Conservation (phyloP, 1,140 invertebrate genomes). For the Drosophila pectinifera region DNA sequence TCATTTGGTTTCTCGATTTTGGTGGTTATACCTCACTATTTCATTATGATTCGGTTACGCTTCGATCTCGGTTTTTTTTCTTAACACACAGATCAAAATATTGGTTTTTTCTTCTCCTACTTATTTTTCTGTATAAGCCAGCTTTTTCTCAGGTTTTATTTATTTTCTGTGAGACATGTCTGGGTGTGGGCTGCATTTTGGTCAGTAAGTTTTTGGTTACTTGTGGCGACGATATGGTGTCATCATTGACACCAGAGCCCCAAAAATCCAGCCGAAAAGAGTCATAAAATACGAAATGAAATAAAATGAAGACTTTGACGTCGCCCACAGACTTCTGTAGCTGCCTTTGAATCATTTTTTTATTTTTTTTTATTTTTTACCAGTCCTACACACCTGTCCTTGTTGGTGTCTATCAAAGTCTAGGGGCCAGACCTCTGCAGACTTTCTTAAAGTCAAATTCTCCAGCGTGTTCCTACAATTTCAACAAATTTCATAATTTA, state of each 20-base stretch:
- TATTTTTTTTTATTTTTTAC: constrained; percentile 9
- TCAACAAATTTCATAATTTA: constrained; percentile 15
- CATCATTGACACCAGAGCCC: constrained; percentile 73
- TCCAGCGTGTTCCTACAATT: background rate
- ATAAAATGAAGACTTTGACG: constrained; percentile 44
- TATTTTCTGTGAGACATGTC: constrained; percentile 3
- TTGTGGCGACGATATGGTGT: constrained; percentile 64
- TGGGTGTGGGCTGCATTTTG: constrained; percentile 49
- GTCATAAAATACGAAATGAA: constrained; percentile 37
- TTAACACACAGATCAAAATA: background rate
- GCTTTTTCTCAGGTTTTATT: constrained; percentile 19
- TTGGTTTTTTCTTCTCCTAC: too few species aligned
- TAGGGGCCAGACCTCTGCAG: constrained; percentile 5
- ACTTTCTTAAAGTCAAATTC: constrained; percentile 9
- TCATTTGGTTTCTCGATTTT: constrained; percentile 16
- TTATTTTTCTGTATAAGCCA: background rate
- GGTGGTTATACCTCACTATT: constrained; percentile 5
- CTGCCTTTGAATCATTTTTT: constrained; percentile 35
- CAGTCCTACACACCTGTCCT: constrained; percentile 67
- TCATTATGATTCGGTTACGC: constrained; percentile 27
- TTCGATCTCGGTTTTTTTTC: constrained; percentile 14
- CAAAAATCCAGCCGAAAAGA: constrained; percentile 34
- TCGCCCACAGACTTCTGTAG: constrained; percentile 28
- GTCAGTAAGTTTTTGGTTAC: constrained; percentile 31
- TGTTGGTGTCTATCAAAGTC: constrained; percentile 27